A percentile compares a stretch with the other conserved stretches of the same genome.
These are phyloP conservation scores for Nephila pilipes DNA, from an alignment of 1,140 invertebrate species.

Conservation along the genomic window DNA sequence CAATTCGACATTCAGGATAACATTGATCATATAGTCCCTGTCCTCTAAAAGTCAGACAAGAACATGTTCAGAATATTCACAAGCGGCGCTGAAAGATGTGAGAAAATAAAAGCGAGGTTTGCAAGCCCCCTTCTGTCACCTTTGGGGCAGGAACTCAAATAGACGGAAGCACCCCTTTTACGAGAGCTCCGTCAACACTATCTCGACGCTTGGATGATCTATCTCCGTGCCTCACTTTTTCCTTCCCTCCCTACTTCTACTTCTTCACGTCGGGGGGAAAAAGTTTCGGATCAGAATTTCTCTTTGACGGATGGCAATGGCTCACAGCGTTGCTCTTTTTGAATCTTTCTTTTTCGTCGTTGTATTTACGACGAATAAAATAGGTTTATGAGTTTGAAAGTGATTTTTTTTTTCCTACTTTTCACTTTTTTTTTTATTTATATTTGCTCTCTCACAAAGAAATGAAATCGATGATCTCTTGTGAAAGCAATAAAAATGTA, in stretches of 20 bases:
- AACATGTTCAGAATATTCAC: not conserved
- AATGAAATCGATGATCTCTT: too few species aligned
- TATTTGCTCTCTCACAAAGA: too few species aligned
- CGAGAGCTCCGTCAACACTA: constrained; percentile 39
- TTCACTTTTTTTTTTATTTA: too few species aligned
- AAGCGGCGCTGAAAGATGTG: not conserved
- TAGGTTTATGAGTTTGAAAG: not conserved
- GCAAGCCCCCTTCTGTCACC: not conserved
- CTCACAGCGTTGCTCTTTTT: constrained; percentile 13
- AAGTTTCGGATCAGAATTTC: constrained; percentile 16
- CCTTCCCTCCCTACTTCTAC: not conserved
- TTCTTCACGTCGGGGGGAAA: not conserved
- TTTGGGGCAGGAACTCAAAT: constrained; percentile 2
- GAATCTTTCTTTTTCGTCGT: not conserved
- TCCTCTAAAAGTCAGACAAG: too few species aligned
- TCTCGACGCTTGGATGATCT: constrained; percentile 37
- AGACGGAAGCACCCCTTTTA: constrained; percentile 11
- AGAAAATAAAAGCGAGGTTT: not conserved
- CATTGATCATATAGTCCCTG: too few species aligned
- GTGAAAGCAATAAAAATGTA: too few species aligned
- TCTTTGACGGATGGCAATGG: constrained; percentile 37
- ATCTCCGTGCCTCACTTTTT: not conserved
- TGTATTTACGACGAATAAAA: constrained; percentile 34
- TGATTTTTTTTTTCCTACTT: too few species aligned
- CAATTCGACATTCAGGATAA: too few species aligned